Evolutionary conservation across 2,797 vertebrate species (phyloP), one percentile per base, ranked within the genome.

Genomic region (Premnoplex brunnescens): DNA sequence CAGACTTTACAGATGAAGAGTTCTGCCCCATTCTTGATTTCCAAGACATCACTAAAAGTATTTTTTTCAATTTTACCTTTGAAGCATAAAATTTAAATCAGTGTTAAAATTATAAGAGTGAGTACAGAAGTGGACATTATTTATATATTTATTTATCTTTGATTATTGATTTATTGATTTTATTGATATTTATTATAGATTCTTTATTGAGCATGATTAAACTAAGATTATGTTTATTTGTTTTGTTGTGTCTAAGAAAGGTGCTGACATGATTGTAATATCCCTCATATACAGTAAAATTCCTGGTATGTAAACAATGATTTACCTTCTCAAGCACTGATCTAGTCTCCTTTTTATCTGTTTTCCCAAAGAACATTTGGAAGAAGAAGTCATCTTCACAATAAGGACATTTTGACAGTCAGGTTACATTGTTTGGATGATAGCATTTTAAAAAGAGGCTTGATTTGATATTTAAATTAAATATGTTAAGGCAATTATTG

Each of bases 31-130:
- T 73, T 94, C 94, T 94, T 84, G 17, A 91, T 89, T 94, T 85
- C 60, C 21, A 43, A 63, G n/a, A 43, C 41, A 62, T 77, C 44
- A 88, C 17, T 41, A 44, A 55, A 32, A 87, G 1, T 30, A 18
- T 21, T 44, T 75, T 68, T 91, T 92, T n/a, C n/a, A 49, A 81
- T 95, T 96, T 63, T 64, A 64, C n/a, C 59, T 89, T 64, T 91
- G 89, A 95, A 75, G 92, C 30, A 51, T 62, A 67, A 89, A 66
- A 93, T 89, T 95, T 93, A 97, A 93, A 73, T 95, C 13, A 71
- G 28, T 90, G 52, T 84, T 94, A 94, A 95, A 95, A 71, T 59
- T 6, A 49, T 51, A 72, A 3, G 24, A 88, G 52, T 91, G 71
- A 83, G 17, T 34, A 5, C 22, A 66, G 23, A 4, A 83, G 2